Base-by-base conservation (phyloP, 2,113 vertebrate genomes). In the Odocoileus hemionus region DNA sequence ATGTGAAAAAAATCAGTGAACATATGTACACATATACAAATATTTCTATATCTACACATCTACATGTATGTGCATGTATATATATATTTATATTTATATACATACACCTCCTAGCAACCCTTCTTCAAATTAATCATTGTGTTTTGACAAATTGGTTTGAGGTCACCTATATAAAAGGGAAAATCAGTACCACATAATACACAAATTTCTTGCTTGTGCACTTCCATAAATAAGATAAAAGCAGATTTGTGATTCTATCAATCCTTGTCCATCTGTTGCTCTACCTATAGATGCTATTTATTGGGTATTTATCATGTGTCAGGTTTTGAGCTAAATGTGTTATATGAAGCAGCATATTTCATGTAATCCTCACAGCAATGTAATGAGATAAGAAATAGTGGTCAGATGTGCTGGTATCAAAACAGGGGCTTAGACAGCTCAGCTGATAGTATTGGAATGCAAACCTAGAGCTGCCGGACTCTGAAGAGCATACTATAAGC, bases 181-280 rank as follows among this genome's bases (percentile, higher is more conserved):
- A 45, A 43, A 96, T 43, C 12, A 85, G 0, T 0, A 0, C 1
- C 43, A 43, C 3, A 25, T 17, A 47, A 28, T 57, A 93, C 9
- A 78, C 28, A 87, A 64, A 86, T 55, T 60, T 57, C 36, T 52
- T n/a, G 14, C 5, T 33, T 55, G 3, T 39, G 43, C 10, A 9
- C 3, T 45, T 89, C 12, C 36, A 15, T 15, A 89, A 78, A 15
- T 15, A 89, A 78, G 11, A 33, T 33, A 78, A 61, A 82, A 57
- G 26, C 67, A 2, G 21, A 70, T 79, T 50, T 79, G 26, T 87
- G n/a, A 64, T 55, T 92, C 33, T 87, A 67, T 70, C 12, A 52
- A 55, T 86, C 52, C 28, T 74, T 82, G 2, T 39, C 28, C 16
- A 45, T 64, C 15, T 91, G 12, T 86, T n/a, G 7, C 0, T 10